Conservation (phyloP, 2,113 vertebrate genomes). For the Shinisaurus crocodilurus region DNA sequence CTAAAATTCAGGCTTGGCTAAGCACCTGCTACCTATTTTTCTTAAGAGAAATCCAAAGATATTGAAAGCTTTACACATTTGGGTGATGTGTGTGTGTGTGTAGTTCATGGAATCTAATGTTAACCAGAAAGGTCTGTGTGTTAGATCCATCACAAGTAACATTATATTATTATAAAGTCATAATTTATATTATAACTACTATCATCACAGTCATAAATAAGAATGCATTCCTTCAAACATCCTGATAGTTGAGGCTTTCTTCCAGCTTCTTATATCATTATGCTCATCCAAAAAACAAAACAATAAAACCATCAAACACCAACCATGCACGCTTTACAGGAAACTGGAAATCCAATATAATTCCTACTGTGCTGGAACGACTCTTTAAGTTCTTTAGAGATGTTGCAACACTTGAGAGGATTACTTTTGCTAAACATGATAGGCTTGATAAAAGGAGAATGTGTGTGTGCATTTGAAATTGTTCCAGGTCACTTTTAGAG, state of each 20-base stretch:
- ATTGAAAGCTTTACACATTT: neutral
- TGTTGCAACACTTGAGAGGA: constrained; percentile 11
- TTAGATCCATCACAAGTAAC: neutral
- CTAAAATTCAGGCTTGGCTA: neutral
- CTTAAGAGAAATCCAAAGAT: neutral
- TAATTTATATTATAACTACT: constrained; percentile 11
- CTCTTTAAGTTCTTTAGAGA: fast-evolving
- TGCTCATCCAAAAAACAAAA: neutral
- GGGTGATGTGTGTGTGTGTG: neutral
- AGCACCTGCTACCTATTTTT: neutral
- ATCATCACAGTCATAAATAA: neutral
- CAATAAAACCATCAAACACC: neutral
- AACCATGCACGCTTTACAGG: neutral
- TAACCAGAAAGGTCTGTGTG: neutral
- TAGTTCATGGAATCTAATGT: neutral
- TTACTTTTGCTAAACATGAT: constrained; percentile 8
- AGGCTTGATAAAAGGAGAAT: fast-evolving
- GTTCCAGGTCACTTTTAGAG: neutral
- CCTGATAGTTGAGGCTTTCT: neutral
- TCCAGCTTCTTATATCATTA: neutral
- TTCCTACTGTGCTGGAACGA: neutral
- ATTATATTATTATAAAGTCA: neutral
- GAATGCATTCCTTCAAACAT: neutral
- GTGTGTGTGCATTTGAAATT: fast-evolving
- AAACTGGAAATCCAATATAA: neutral